A percentile compares a stretch with the other conserved stretches of the same genome.
Conservation (phyloP, 2,888 invertebrate genomes). For the Euphydryas editha region DNA sequence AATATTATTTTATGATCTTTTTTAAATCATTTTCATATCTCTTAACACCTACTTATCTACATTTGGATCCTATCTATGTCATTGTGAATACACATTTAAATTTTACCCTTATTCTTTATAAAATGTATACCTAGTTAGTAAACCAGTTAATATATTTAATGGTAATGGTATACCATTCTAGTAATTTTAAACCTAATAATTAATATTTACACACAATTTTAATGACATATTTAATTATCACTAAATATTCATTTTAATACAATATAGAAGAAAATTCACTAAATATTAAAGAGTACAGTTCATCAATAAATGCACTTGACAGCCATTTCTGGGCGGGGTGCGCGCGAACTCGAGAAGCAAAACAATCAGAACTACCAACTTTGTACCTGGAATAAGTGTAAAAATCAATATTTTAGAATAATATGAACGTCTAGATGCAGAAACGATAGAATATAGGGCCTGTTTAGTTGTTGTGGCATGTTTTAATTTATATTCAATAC, state of each 20-base stretch:
- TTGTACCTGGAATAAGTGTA: conserved; percentile 31
- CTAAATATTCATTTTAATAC: conserved; percentile 11
- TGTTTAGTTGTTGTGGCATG: too few species aligned
- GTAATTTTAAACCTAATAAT: background rate
- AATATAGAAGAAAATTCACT: conserved; percentile 4
- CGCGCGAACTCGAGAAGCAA: conserved; percentile 65
- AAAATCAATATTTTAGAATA: conserved; percentile 48
- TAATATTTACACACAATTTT: conserved; percentile 12
- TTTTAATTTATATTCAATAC: too few species aligned
- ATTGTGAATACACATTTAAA: conserved; percentile 5
- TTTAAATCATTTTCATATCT: conserved; percentile 20
- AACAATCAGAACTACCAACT: conserved; percentile 64
- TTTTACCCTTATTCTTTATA: background rate
- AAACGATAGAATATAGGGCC: too few species aligned
- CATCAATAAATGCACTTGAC: conserved; percentile 52
- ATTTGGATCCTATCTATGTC: background rate
- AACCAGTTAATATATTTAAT: background rate
- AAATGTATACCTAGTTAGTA: background rate
- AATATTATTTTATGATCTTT: conserved; percentile 11
- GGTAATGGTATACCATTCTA: conserved; percentile 8
- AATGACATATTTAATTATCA: conserved; percentile 4
- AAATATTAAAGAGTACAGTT: conserved; percentile 15
- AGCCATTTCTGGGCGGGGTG: conserved; percentile 67
- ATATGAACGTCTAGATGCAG: background rate
- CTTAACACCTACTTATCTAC: background rate